A percentile compares a stretch with the other conserved stretches of the same genome.
Evolutionary conservation across 92 coral and sea anemone genomes (phyloP).

Genomic region (Meandrina meandrites): DNA sequence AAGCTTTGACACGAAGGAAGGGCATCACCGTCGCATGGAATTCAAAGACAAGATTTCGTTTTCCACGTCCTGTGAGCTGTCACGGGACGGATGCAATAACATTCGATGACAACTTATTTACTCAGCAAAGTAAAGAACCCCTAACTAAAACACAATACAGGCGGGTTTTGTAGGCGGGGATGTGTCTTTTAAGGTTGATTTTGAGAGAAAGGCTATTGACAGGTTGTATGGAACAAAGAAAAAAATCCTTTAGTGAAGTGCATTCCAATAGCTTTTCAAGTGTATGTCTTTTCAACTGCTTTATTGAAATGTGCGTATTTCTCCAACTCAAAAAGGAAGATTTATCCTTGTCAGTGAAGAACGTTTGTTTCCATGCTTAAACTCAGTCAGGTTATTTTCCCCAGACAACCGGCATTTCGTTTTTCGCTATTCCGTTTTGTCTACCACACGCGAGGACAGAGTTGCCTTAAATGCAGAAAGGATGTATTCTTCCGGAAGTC

Average conservation of each 20-base stretch:
- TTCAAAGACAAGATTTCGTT: not conserved
- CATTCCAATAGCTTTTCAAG: slow-evolving; percentile 11
- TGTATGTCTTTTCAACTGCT: not conserved
- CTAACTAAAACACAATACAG: slow-evolving; percentile 31
- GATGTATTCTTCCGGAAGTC: not conserved
- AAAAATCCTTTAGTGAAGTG: not conserved
- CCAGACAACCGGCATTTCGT: not conserved
- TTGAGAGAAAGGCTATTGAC: slow-evolving; percentile 1
- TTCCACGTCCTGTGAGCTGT: not conserved
- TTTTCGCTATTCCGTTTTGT: not conserved
- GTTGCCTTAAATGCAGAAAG: not conserved
- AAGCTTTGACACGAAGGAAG: not conserved
- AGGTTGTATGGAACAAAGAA: not conserved
- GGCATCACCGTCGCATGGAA: too few relatives aligned
- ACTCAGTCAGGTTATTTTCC: not conserved
- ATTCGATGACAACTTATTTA: slow-evolving; percentile 25
- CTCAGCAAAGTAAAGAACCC: slow-evolving; percentile 10
- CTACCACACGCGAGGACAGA: not conserved
- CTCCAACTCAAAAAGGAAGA: not conserved
- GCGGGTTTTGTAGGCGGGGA: slow-evolving; percentile 37
- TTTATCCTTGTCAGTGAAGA: not conserved
- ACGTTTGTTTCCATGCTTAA: not conserved
- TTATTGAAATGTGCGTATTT: not conserved
- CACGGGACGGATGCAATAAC: slow-evolving; percentile 21
- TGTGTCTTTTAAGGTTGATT: slow-evolving; percentile 7